phyloP scores from a whole-genome alignment of 2,888 invertebrate species.

The Thymelicus lineola region DNA sequence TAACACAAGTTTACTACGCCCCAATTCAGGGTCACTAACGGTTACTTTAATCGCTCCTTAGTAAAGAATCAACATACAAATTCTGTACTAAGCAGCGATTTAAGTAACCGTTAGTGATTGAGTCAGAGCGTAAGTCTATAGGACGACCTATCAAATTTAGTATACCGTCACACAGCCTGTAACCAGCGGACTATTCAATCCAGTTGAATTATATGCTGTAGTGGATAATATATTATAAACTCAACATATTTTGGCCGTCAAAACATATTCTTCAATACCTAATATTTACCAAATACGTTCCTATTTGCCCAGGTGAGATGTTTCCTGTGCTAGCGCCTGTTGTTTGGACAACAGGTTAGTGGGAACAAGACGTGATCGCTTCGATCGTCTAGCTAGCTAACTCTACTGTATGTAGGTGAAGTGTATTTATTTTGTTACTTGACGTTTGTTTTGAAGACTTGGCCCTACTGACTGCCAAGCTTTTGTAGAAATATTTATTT shows the following conservation, averaged over 20 bases:
- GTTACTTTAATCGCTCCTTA: no score
- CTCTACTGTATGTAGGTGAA: constrained; percentile 16
- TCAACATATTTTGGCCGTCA: not conserved
- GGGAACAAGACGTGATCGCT: constrained; percentile 51
- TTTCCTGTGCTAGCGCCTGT: constrained; percentile 38
- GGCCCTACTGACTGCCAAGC: not conserved
- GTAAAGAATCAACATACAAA: no score
- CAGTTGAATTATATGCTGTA: no score
- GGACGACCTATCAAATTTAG: no score
- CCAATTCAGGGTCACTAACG: no score
- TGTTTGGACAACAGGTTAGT: constrained; percentile 56
- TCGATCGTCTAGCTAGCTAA: constrained; percentile 28
- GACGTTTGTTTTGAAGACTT: not conserved
- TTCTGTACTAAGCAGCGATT: no score
- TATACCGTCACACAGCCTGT: no score
- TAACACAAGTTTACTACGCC: no score
- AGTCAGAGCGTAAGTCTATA: no score
- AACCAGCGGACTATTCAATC: no score
- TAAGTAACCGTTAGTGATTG: no score
- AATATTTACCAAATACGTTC: constrained; percentile 22
- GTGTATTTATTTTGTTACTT: constrained; percentile 8
- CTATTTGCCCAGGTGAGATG: constrained; percentile 55
- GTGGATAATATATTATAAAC: no score
- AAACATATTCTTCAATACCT: constrained; percentile 1
- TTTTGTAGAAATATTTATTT: not conserved